Percentiles rank a stretch among this genome's conserved stretches.
Conservation (phyloP, 1,140 invertebrate genomes). For the Ceratina japonica region DNA sequence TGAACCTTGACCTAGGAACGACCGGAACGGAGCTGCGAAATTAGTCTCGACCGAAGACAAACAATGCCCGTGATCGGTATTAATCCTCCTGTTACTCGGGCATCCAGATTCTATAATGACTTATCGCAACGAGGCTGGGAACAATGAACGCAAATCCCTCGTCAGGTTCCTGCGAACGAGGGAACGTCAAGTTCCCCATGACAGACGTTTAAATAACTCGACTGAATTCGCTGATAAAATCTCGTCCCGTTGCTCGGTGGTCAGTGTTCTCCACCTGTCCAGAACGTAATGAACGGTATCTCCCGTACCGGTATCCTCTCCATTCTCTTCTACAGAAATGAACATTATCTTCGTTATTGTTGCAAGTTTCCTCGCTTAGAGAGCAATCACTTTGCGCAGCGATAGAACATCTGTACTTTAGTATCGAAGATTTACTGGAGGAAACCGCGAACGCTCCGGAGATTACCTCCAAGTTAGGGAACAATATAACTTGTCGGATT, state of each 20-base stretch:
- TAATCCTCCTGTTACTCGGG: conserved; percentile 22
- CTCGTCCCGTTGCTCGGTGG: neutral
- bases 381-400: too few species aligned
- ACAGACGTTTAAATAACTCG: neutral
- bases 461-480: neutral
- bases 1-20: conserved; percentile 22
- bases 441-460: neutral
- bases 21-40: conserved; percentile 23
- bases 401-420: neutral
- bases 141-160: conserved; percentile 7
- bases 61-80: conserved; percentile 32
- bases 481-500: neutral
- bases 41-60: conserved; percentile 31
- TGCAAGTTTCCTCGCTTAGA: neutral
- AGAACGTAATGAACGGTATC: neutral
- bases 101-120: conserved; percentile 23
- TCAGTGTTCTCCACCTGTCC: neutral
- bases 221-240: neutral
- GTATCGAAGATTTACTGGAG: neutral
- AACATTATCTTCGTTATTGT: neutral
- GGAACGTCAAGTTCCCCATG: neutral
- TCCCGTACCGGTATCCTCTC: neutral
- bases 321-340: neutral
- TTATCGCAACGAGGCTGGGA: neutral
- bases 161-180: neutral